A percentile compares a stretch with the other conserved stretches of the same genome.
phyloP scores from a whole-genome alignment of 1,140 invertebrate species.

The Drosophila arawakana region DNA sequence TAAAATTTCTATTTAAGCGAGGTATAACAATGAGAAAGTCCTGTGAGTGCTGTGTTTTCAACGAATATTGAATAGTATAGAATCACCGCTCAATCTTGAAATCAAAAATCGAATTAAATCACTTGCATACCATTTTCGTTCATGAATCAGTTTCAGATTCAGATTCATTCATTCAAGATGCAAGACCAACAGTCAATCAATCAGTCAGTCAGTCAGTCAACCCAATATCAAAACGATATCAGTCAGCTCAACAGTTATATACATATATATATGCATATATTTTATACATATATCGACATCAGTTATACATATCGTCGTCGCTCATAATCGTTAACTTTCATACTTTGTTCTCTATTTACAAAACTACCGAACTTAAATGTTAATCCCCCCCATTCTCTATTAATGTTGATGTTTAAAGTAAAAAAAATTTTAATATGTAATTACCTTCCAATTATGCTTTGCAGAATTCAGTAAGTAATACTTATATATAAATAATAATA shows the following conservation, averaged over 20 bases:
- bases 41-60: conserved; percentile 31
- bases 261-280: conserved; percentile 5
- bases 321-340: conserved; percentile 68
- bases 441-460: conserved; percentile 84
- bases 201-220: conserved; percentile 39
- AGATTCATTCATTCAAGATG: conserved; percentile 41
- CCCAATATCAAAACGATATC: conserved; percentile 41
- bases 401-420: conserved; percentile 78
- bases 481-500: conserved; percentile 73
- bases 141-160: conserved; percentile 12
- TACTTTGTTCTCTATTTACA: conserved; percentile 55
- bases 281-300: background rate
- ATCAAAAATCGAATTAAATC: conserved; percentile 22
- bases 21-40: conserved; percentile 43
- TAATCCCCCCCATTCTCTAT: conserved; percentile 45
- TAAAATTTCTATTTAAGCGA: background rate
- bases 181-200: conserved; percentile 61
- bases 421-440: conserved; percentile 78
- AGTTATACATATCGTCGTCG: conserved; percentile 52
- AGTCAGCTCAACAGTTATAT: conserved; percentile 45
- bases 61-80: conserved; percentile 12
- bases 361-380: conserved; percentile 69
- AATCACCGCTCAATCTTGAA: conserved; percentile 45
- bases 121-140: conserved; percentile 42
- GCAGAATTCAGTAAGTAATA: conserved; percentile 84